phyloP scores from a whole-genome alignment of 2,113 vertebrate species.

The Prolemur simus region DNA sequence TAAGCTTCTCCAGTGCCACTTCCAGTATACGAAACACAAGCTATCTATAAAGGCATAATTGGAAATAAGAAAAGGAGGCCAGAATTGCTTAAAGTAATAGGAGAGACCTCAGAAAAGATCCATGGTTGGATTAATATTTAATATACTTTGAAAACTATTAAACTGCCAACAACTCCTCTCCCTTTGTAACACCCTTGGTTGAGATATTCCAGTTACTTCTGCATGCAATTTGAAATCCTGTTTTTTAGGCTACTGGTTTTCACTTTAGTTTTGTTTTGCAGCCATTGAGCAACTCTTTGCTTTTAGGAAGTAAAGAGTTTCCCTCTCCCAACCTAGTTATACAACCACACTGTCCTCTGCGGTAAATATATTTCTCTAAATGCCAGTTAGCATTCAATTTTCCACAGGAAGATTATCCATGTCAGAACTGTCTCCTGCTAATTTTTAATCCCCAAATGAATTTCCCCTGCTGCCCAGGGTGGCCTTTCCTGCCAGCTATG shows the following conservation, averaged over 20 bases:
- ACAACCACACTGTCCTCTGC: neutral
- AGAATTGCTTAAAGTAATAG: neutral
- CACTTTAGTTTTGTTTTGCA: neutral
- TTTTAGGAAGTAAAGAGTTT: neutral
- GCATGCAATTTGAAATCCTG: neutral
- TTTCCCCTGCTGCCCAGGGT: constrained; percentile 60
- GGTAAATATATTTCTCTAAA: neutral
- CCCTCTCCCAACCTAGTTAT: neutral
- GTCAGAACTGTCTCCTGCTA: constrained; percentile 70
- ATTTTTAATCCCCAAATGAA: constrained; percentile 76
- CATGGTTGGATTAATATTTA: neutral
- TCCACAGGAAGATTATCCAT: constrained; percentile 66
- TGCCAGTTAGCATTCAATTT: constrained; percentile 71
- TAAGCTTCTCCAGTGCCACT: neutral
- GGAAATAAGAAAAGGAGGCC: neutral
- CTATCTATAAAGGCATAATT: neutral
- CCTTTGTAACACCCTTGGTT: neutral
- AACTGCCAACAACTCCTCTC: neutral
- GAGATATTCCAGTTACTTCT: neutral
- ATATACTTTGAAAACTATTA: constrained; percentile 5
- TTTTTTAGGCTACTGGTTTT: neutral
- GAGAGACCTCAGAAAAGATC: neutral
- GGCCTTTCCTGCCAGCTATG: constrained; percentile 57
- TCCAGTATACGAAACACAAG: neutral
- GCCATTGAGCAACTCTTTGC: neutral